Conservation (phyloP, 2,888 invertebrate genomes). For the Tryphoninae sp. region DNA sequence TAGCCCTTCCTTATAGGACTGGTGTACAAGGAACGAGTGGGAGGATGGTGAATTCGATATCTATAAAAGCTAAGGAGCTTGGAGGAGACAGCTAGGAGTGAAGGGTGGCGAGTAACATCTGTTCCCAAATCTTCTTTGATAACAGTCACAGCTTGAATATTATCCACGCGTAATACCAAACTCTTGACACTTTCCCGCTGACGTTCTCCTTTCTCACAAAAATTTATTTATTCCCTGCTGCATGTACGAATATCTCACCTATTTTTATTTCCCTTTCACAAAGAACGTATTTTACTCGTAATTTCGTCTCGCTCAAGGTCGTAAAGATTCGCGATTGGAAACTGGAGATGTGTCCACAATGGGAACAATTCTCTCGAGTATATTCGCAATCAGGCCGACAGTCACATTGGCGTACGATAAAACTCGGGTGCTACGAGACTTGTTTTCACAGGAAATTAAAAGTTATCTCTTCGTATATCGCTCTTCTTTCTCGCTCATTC, state of each 20-base stretch:
- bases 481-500: conserved; percentile 18
- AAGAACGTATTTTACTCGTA: neutral
- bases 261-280: neutral
- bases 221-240: neutral
- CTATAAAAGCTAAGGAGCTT: conserved; percentile 29
- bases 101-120: conserved; percentile 60
- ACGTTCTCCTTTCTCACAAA: conserved; percentile 11
- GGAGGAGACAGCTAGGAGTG: conserved; percentile 42
- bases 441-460: conserved; percentile 56
- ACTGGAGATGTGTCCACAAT: conserved; percentile 9
- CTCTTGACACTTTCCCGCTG: conserved; percentile 13
- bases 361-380: conserved; percentile 37
- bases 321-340: conserved; percentile 26
- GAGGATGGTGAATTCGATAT: conserved; percentile 30
- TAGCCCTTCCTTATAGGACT: conserved; percentile 23
- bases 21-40: conserved; percentile 10
- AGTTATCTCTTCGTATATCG: conserved; percentile 25
- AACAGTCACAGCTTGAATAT: conserved; percentile 51
- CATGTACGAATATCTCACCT: neutral
- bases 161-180: conserved; percentile 26
- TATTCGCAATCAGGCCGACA: conserved; percentile 39
- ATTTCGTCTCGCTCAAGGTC: conserved; percentile 1
- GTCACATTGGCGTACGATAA: neutral
- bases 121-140: conserved; percentile 55
- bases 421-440: conserved; percentile 25